Conservation (phyloP, 2,113 vertebrate genomes). For the Hippocampus barbouri region DNA sequence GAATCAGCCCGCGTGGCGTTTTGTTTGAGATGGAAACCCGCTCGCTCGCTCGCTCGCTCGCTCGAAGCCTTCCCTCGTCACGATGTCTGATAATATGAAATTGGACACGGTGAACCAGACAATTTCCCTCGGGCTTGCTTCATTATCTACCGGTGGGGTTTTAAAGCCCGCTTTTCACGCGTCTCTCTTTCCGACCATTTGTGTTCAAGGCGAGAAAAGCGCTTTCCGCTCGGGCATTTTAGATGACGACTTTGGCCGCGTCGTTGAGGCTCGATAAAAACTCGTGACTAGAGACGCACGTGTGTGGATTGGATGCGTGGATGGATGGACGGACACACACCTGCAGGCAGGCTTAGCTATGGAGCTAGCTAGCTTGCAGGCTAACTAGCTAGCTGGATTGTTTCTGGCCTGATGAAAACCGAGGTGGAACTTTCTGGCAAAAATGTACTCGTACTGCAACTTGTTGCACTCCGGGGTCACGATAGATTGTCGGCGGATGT, state of each 20-base stretch:
- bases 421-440: too few relatives aligned
- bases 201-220: not conserved
- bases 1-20: constrained; percentile 36
- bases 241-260: not conserved
- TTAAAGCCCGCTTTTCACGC: constrained; percentile 10
- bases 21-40: constrained; percentile 36
- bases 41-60: constrained; percentile 15
- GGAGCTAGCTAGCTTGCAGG: too few relatives aligned
- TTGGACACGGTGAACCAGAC: constrained; percentile 9
- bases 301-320: too few relatives aligned
- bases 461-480: too few relatives aligned
- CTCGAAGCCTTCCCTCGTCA: constrained; percentile 42
- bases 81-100: constrained; percentile 17
- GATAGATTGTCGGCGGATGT: too few relatives aligned
- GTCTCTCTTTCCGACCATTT: not conserved
- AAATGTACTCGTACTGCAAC: too few relatives aligned
- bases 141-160: constrained; percentile 11
- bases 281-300: not conserved
- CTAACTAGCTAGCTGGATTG: too few relatives aligned
- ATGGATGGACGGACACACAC: too few relatives aligned
- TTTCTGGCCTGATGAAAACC: too few relatives aligned
- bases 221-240: too few relatives aligned
- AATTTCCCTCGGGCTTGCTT: constrained; percentile 6
- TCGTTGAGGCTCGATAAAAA: not conserved
- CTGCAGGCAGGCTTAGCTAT: too few relatives aligned